phyloP scores from a whole-genome alignment of 1,140 invertebrate genomes.

The Drosophila jambulina region DNA sequence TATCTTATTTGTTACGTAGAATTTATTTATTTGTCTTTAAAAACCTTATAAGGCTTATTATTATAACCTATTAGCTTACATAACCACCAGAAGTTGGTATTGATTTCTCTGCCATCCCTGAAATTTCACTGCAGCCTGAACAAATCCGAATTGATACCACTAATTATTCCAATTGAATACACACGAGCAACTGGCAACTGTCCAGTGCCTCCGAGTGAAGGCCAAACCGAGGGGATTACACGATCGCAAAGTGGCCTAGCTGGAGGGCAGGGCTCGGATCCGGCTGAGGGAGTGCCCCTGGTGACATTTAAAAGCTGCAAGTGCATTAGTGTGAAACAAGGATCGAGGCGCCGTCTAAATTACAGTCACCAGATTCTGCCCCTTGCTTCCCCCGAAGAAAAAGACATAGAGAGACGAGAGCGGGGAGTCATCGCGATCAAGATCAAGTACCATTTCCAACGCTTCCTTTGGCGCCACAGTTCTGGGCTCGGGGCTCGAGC shows the following conservation, averaged over 20 bases:
- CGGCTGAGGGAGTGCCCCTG: constrained; percentile 31
- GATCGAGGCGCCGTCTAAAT: constrained; percentile 83
- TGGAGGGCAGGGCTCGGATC: constrained; percentile 7
- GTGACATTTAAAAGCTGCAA: constrained; percentile 82
- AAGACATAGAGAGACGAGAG: neutral
- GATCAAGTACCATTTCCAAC: constrained; percentile 81
- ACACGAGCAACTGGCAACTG: constrained; percentile 49
- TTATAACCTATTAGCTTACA: neutral
- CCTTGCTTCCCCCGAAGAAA: neutral
- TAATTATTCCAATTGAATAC: constrained; percentile 77
- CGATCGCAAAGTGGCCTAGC: constrained; percentile 54
- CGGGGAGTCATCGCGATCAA: constrained; percentile 60
- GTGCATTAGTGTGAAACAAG: constrained; percentile 84
- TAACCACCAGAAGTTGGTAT: constrained; percentile 3
- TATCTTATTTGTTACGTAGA: no score
- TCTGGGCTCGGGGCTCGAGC: constrained; percentile 47
- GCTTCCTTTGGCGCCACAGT: constrained; percentile 81
- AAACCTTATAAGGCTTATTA: no score
- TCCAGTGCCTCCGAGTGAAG: constrained; percentile 18
- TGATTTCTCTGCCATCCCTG: neutral
- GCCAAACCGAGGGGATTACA: constrained; percentile 37
- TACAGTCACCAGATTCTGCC: constrained; percentile 41
- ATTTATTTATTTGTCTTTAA: no score
- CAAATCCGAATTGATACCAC: constrained; percentile 46
- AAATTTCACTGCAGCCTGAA: constrained; percentile 1